Evolutionary conservation across 1,140 invertebrate species (phyloP).

Genomic region (Penaeus japonicus): DNA sequence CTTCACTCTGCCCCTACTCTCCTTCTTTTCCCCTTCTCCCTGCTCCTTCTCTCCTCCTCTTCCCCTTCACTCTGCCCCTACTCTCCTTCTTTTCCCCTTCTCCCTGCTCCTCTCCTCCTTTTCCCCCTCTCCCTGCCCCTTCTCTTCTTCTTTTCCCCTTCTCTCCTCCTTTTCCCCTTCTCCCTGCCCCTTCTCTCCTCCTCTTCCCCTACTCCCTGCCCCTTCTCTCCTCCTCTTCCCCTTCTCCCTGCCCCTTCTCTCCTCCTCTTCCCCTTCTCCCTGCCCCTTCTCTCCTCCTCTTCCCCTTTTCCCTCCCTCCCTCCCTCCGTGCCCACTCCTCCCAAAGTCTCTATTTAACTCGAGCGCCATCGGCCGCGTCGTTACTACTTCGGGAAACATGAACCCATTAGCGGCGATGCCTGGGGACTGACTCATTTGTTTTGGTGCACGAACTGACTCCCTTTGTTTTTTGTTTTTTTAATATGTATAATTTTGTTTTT

Average conservation of each 20-base stretch:
- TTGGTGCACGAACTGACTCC: no score
- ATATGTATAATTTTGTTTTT: no score
- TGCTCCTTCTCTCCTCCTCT: no score
- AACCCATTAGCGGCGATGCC: no score
- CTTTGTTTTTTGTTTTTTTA: no score
- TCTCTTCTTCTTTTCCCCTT: no score
- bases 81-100: neutral
- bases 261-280: neutral
- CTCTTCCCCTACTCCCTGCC: neutral
- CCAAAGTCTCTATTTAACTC: conserved; percentile 23
- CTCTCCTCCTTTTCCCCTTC: neutral
- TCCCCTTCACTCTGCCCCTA: neutral
- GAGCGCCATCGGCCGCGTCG: neutral
- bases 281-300: neutral
- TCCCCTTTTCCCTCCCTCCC: neutral
- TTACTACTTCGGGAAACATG: no score
- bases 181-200: no score
- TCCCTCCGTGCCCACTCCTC: neutral
- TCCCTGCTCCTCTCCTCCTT: no score
- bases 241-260: neutral
- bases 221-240: neutral
- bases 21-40: no score
- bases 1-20: no score
- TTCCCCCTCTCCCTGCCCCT: neutral
- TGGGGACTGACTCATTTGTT: no score